Evolutionary conservation across 2,888 invertebrate genomes (phyloP).

Genomic region (Gerris lacustris): DNA sequence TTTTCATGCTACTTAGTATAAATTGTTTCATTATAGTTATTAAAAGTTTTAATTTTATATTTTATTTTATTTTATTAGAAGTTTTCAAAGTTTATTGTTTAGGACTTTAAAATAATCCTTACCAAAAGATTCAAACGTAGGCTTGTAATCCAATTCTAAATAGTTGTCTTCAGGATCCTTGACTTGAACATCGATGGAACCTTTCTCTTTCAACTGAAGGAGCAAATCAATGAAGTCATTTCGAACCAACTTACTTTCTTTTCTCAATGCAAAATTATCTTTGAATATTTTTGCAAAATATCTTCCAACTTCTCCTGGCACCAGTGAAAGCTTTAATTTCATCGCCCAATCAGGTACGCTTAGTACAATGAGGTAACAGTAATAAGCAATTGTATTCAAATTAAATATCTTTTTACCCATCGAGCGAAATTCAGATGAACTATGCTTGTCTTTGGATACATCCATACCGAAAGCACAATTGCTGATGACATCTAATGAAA

Average conservation of each 20-base stretch:
- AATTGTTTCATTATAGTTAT: too few relatives aligned
- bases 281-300: slow-evolving; percentile 32
- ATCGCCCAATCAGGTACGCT: background rate
- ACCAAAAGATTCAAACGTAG: background rate
- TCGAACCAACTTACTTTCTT: slow-evolving; percentile 28
- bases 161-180: slow-evolving; percentile 12
- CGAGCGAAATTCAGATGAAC: slow-evolving; percentile 13
- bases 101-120: background rate
- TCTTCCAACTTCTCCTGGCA: slow-evolving; percentile 24
- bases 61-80: too few relatives aligned
- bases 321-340: slow-evolving; percentile 9
- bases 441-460: slow-evolving; percentile 16
- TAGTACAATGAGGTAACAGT: background rate
- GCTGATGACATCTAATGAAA: slow-evolving; percentile 4
- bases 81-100: too few relatives aligned
- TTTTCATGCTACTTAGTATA: too few relatives aligned
- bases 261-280: slow-evolving; percentile 30
- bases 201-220: slow-evolving; percentile 17
- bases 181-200: slow-evolving; percentile 12
- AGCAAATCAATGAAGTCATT: slow-evolving; percentile 29
- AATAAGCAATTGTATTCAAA: background rate
- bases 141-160: slow-evolving; percentile 3
- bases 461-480: slow-evolving; percentile 20
- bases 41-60: too few relatives aligned
- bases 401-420: slow-evolving; percentile 18